Evolutionary conservation across 2,888 invertebrate genomes (phyloP).

Genomic region (Cactoblastis cactorum): DNA sequence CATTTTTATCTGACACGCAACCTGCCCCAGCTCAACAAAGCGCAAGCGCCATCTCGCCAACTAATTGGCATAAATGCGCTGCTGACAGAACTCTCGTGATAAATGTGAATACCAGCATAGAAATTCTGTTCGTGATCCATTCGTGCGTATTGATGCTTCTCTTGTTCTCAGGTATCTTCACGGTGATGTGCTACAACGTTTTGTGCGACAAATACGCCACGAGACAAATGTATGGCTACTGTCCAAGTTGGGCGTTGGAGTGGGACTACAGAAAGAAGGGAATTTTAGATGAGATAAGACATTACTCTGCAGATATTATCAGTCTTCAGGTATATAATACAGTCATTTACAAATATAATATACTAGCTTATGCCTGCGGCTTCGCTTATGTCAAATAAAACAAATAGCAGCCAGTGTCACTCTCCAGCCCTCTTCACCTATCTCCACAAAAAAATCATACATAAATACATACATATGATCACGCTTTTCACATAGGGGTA

Average conservation of each 20-base stretch:
- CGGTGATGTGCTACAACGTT: conserved; percentile 99
- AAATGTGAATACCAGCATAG: conserved; percentile 36
- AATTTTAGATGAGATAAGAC: conserved; percentile 97
- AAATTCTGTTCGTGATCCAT: conserved; percentile 20
- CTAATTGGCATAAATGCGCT: conserved; percentile 42
- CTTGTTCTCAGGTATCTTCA: conserved; percentile 89
- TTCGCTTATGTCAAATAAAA: too few relatives aligned
- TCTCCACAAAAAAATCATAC: too few relatives aligned
- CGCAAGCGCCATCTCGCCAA: conserved; percentile 38
- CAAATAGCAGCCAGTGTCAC: too few relatives aligned
- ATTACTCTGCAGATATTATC: conserved; percentile 98
- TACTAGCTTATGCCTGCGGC: too few relatives aligned
- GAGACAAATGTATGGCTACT: conserved; percentile 99
- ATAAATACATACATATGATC: too few relatives aligned
- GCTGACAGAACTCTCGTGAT: conserved; percentile 38
- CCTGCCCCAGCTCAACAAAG: conserved; percentile 37
- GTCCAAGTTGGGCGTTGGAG: conserved; percentile 98
- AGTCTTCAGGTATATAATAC: conserved; percentile 81
- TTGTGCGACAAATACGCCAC: conserved; percentile 99
- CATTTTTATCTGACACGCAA: conserved; percentile 56
- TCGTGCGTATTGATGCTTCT: conserved; percentile 9
- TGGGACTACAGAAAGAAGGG: conserved; percentile 99
- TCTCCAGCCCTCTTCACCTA: too few relatives aligned
- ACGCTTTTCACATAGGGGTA: too few relatives aligned
- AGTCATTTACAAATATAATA: not conserved